phyloP scores from a whole-genome alignment of 2,113 vertebrate species.

The Scatophagus argus region DNA sequence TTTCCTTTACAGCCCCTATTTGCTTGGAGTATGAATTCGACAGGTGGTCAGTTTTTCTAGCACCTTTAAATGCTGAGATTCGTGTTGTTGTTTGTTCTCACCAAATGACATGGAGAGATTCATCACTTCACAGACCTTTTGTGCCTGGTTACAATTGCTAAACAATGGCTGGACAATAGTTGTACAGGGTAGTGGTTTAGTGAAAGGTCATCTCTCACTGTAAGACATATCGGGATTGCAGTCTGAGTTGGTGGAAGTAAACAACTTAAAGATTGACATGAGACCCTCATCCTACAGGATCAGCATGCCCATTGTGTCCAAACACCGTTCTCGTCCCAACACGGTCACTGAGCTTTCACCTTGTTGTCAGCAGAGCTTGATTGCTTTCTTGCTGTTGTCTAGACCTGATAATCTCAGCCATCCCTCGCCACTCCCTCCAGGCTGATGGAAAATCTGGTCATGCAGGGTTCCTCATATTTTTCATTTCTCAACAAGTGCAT shows the following conservation, averaged over 20 bases:
- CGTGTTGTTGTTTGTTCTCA: no score
- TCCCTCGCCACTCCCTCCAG: conserved; percentile 36
- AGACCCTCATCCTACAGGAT: conserved; percentile 13
- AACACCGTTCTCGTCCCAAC: conserved; percentile 5
- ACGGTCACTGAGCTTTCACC: conserved; percentile 46
- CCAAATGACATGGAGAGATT: conserved; percentile 1
- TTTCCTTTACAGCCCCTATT: no score
- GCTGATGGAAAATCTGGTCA: conserved; percentile 43
- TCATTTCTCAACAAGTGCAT: conserved; percentile 7
- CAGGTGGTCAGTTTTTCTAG: no score
- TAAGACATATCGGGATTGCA: conserved; percentile 8
- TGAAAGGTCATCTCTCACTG: conserved; percentile 5
- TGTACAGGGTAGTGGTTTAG: not conserved
- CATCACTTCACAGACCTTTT: not conserved
- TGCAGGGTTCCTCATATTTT: conserved; percentile 20
- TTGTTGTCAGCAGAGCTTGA: conserved; percentile 38
- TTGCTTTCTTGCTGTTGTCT: conserved; percentile 56
- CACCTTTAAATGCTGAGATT: no score
- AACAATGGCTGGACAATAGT: not conserved
- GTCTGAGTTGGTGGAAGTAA: not conserved
- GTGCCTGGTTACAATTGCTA: not conserved
- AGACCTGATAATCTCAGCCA: conserved; percentile 43
- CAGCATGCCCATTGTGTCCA: conserved; percentile 7
- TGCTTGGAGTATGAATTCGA: no score
- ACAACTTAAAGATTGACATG: conserved; percentile 9